Conservation (phyloP, 2,113 vertebrate species). For the Corydoras maculifer region DNA sequence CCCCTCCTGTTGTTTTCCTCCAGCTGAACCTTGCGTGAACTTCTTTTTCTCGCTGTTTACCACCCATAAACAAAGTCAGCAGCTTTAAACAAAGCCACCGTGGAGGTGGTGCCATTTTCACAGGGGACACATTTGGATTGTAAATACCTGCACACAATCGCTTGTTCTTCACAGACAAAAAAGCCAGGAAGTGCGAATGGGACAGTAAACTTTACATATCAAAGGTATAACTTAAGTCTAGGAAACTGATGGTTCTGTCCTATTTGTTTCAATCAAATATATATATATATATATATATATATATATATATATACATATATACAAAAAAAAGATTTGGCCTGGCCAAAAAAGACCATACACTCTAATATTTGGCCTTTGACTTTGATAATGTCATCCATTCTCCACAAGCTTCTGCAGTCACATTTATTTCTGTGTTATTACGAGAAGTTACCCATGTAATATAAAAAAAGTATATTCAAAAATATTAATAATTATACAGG, state of each 20-base stretch:
- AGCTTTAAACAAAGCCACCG: not conserved
- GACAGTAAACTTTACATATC: constrained; percentile 6
- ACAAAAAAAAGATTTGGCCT: too few relatives aligned
- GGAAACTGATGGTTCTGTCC: not conserved
- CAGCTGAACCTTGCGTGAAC: constrained; percentile 43
- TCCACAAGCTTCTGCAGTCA: too few relatives aligned
- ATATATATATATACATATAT: too few relatives aligned
- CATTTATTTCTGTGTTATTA: too few relatives aligned
- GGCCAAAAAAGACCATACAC: too few relatives aligned
- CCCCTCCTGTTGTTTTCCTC: constrained; percentile 39
- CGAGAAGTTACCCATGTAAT: too few relatives aligned
- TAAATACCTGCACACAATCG: not conserved
- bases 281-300: too few relatives aligned
- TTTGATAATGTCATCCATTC: too few relatives aligned
- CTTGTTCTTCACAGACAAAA: constrained; percentile 3
- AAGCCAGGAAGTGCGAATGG: not conserved
- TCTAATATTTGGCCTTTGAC: too few relatives aligned
- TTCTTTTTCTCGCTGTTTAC: constrained; percentile 15
- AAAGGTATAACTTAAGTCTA: not conserved
- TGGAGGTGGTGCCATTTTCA: constrained; percentile 2
- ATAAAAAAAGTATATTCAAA: too few relatives aligned
- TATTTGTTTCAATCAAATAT: not conserved
- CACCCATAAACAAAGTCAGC: constrained; percentile 3
- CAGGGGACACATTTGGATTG: constrained; percentile 7
- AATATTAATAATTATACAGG: too few relatives aligned